Evolutionary conservation across 1,140 invertebrate genomes (phyloP).

Genomic region (Euglossa dilemma): DNA sequence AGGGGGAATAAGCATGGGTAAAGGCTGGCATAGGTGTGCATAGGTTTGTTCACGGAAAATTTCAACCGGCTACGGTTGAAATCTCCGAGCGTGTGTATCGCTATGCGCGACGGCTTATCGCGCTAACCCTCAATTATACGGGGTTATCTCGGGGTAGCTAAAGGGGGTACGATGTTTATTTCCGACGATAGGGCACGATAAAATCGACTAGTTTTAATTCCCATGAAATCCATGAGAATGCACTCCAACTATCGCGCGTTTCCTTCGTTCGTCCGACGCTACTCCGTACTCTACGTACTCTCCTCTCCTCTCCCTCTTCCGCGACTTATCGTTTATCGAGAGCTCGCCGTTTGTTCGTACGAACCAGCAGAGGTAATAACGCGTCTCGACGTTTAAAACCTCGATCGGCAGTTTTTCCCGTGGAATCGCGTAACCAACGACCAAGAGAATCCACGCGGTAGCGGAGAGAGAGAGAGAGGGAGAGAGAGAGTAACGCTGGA

Average conservation of each 20-base stretch:
- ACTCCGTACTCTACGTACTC: not conserved
- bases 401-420: not conserved
- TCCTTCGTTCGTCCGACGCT: slow-evolving; percentile 1
- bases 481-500: not conserved
- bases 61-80: slow-evolving; percentile 52
- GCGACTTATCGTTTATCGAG: not conserved
- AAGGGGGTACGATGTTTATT: slow-evolving; percentile 76
- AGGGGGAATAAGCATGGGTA: not conserved
- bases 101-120: slow-evolving; percentile 67
- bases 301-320: not conserved
- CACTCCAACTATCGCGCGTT: slow-evolving; percentile 13
- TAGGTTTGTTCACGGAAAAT: slow-evolving; percentile 52
- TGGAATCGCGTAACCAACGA: too few relatives aligned
- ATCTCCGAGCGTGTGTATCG: slow-evolving; percentile 69
- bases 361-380: too few relatives aligned
- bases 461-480: too few relatives aligned
- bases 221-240: slow-evolving; percentile 61
- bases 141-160: slow-evolving; percentile 73
- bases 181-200: slow-evolving; percentile 72
- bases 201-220: slow-evolving; percentile 72
- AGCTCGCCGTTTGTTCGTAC: not conserved
- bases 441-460: too few relatives aligned
- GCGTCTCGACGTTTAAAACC: not conserved
- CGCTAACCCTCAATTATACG: slow-evolving; percentile 74
- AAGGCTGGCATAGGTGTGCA: slow-evolving; percentile 36